Percentiles rank a stretch among this genome's conserved stretches.
These are phyloP conservation scores for Mesorhabditis spiculigera DNA, from an alignment of 2,888 invertebrate genomes.

Conservation along the genomic window DNA sequence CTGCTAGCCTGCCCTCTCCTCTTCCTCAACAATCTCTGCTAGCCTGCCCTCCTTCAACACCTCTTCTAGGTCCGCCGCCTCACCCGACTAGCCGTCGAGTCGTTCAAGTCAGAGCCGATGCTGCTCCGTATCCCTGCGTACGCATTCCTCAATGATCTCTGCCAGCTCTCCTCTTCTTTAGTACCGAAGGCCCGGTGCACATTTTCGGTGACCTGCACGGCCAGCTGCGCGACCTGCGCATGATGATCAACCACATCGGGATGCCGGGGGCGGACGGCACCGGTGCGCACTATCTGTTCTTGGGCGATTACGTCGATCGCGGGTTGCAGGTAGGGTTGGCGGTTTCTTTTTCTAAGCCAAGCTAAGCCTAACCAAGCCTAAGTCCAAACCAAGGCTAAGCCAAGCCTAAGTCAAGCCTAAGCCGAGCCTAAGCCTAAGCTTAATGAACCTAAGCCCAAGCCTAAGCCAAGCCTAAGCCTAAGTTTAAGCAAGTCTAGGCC, in stretches of 20 bases:
- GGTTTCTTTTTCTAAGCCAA: constrained; percentile 12
- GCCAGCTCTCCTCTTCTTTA: neutral
- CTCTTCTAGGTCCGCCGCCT: constrained; percentile 25
- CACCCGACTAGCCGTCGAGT: constrained; percentile 30
- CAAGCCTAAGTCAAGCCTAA: too few species aligned
- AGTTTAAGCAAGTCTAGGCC: too few species aligned
- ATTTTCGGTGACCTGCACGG: constrained; percentile 49
- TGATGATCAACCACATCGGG: constrained; percentile 21
- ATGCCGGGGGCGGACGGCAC: constrained; percentile 9
- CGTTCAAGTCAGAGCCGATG: constrained; percentile 25
- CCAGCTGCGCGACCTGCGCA: constrained; percentile 44
- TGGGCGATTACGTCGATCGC: constrained; percentile 39
- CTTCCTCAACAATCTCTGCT: too few species aligned
- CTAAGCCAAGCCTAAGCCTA: too few species aligned
- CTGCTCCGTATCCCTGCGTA: constrained; percentile 29
- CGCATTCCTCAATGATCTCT: neutral
- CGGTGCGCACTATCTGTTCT: constrained; percentile 26
- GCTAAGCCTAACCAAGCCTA: too few species aligned
- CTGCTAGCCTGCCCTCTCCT: too few species aligned
- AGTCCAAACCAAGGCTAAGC: too few species aligned
- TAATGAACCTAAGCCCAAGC: too few species aligned
- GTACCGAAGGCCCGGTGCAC: constrained; percentile 26
- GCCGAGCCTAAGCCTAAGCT: too few species aligned
- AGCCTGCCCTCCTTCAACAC: too few species aligned
- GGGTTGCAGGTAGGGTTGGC: constrained; percentile 21